Evolutionary conservation across 2,888 invertebrate species (phyloP), one percentile per base, ranked within the genome.

Genomic region (Pristionchus arcanus): DNA sequence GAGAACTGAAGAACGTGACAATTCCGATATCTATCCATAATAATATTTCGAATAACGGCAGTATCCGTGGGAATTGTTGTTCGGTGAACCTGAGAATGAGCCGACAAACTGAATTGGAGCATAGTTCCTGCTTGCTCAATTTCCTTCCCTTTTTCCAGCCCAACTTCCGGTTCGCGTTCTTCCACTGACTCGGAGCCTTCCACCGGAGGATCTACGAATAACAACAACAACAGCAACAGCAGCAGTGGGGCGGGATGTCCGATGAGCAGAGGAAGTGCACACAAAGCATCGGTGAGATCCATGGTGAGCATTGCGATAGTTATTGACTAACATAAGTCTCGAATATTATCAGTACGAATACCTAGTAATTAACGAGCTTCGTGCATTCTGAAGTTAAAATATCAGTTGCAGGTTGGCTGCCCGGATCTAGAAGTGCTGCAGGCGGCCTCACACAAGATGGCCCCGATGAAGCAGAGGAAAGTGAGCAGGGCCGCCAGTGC

Each of bases 391-490:
- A 49, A 49, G 42, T 13, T 7, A 49, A 9, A 0, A 49, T 49
- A 11, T 49, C 42, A 25, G 59, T 68, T 68, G 21, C 81, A 49
- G 49, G 81, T 37, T n/a, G 85, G 85, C 21, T 87, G 87, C 68
- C 87, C 87, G 42, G 87, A 87, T 37, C 28, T 68, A 2, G 88
- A 88, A 25, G 88, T 88, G 16, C 88, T 88, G 31, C 71, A 71
- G 11, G 55, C 74, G 25, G 88, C 88, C 28, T 66, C 88, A 0
- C 71, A 74, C n/a, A 88, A 88, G 49, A 74, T 55, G 77, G 88
- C 59, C 15, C 88, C 88, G 28, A 71, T 88, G 88, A 88, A 88
- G 77, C 88, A 88, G 42, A 9, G 88, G 53, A 88, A 88, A 25
- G 74, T 88, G n/a, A 88, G 88, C 37, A 16, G 88, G 34, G 88